Base-by-base conservation (phyloP, 1,140 invertebrate species). In the Hyles euphorbiae region DNA sequence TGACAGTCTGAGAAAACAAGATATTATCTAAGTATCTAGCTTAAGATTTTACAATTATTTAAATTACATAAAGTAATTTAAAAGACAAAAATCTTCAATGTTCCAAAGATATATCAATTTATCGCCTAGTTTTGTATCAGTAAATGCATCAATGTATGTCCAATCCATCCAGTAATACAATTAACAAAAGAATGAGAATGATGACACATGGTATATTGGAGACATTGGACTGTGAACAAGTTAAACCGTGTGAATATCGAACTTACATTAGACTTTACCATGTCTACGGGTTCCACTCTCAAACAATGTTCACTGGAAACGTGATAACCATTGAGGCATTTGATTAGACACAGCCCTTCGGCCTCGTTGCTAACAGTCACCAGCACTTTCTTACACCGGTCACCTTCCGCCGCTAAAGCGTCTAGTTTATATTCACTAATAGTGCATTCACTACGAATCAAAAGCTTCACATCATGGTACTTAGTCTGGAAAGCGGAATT, bases 351-450 rank as follows among this genome's bases (percentile, higher is more conserved):
- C 7, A 58, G 61, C 0, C 81, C 85, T 51, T 85, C 83, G 7
- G 51, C 56, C 22, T 79, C 81, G 52, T 84, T 74, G 0, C 75
- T 65, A 0, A 88, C 53, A 1, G 83, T 81, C 2, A 88, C 73
- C 7, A 81, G 65, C 5, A 86, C 75, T 63, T 83, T 83, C 36
- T 85, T 88, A 1, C 56, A 63, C 2, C 70, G 76, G 67, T 74
- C 68, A 7, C 34, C 56, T 34, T 81, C 83, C n/a, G 2, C 47
- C 3, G 74, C 60, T 10, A 88, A 56, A 55, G 69, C 76, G 60
- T 81, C 85, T 51, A 88, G 63, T 34, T 85, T 88, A 46, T 81
- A 85, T 12, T 88, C 83, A 6, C 34, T 67, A n/a, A 88, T 68
- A 12, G 76, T 75, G 54, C 83, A 86, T 65, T 81, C 65, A 54